Evolutionary conservation across 1,140 invertebrate species (phyloP).

Genomic region (Arion vulgaris): DNA sequence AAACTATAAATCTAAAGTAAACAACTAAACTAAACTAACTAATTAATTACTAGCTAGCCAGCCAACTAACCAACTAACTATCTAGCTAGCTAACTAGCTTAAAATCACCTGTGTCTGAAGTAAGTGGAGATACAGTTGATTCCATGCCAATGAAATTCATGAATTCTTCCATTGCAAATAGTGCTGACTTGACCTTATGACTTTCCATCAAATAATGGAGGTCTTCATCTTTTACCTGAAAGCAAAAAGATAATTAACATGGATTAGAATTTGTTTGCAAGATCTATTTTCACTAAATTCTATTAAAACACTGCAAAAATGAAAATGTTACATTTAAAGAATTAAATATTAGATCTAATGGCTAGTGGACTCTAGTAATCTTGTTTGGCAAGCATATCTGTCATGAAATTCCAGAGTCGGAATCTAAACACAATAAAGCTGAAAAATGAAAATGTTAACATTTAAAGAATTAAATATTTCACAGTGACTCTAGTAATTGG

Average conservation of each 20-base stretch:
- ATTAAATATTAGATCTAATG: neutral
- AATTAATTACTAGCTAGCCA: too few species aligned
- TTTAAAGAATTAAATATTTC: too few species aligned
- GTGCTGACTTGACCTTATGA: neutral
- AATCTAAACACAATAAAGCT: too few species aligned
- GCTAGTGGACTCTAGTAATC: neutral
- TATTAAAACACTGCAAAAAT: neutral
- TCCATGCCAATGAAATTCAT: slow-evolving; percentile 21
- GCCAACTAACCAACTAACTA: too few species aligned
- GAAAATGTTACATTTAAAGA: neutral
- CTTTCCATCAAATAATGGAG: neutral
- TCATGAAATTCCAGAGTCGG: too few species aligned
- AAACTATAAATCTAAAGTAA: too few species aligned
- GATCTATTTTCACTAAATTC: neutral
- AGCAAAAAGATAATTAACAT: neutral
- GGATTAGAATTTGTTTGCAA: neutral
- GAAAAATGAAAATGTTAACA: too few species aligned
- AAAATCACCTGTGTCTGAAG: neutral
- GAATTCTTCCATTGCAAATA: slow-evolving; percentile 9
- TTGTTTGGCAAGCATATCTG: neutral
- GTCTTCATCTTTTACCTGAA: slow-evolving; percentile 24
- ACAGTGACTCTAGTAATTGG: too few species aligned
- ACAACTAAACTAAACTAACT: too few species aligned
- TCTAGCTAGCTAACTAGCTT: too few species aligned
- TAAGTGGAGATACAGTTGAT: neutral